phyloP scores from a whole-genome alignment of 2,113 vertebrate species.

The Isichthys henryi region DNA sequence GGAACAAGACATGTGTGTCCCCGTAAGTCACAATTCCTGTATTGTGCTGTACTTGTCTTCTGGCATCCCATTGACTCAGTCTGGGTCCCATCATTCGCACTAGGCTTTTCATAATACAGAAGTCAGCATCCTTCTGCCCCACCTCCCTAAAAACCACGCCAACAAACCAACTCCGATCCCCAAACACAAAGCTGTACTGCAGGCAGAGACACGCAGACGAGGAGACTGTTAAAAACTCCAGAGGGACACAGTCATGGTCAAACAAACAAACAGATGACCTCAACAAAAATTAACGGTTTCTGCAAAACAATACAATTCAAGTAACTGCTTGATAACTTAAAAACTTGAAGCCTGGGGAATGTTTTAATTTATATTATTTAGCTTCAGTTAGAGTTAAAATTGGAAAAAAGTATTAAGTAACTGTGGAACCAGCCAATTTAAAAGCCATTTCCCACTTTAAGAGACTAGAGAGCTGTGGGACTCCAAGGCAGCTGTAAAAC shows the following conservation, averaged over 20 bases:
- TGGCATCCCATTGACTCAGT: background rate
- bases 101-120: background rate
- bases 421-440: background rate
- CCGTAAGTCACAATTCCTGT: background rate
- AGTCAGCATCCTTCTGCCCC: background rate
- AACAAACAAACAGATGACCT: no score
- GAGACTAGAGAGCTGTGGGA: background rate
- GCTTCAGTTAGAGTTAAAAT: background rate
- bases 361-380: background rate
- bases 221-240: background rate
- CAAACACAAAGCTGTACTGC: background rate
- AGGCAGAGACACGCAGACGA: background rate
- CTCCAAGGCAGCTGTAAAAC: conserved; percentile 6
- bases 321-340: background rate
- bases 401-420: background rate
- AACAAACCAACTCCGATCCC: background rate
- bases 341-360: background rate
- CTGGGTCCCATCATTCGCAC: background rate
- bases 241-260: background rate
- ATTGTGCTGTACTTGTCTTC: background rate
- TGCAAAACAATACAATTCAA: background rate
- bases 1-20: background rate
- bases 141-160: background rate
- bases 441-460: background rate
- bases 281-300: background rate